Base-by-base conservation (phyloP, 2,888 invertebrate species). In the Camponotus fellah region DNA sequence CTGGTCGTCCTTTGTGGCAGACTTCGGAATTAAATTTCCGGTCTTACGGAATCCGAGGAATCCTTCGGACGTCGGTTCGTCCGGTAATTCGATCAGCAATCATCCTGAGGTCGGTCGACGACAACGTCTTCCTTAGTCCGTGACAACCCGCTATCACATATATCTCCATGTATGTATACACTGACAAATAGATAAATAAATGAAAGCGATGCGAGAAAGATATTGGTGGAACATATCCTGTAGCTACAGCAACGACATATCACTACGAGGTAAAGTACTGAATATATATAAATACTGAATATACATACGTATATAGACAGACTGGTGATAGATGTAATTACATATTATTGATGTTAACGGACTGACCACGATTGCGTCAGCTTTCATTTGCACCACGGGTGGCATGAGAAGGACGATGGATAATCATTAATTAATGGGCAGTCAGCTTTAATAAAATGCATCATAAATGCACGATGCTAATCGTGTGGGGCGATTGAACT, bases 31-130 rank as follows among this genome's bases (percentile, higher is more conserved):
- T 69, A 91, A 91, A 91, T 88, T 91, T 89, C 90, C 85, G 86
- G 85, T 86, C 79, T 84, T 84, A 83, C 85, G 86, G 86, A 89
- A 90, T 91, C 83, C 85, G n/a, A 62, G 58, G 85, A 91, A 90
- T 90, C 86, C 89, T 89, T 79, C 84, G 72, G 85, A 76, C 68
- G 77, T 82, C 87, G 75, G 74, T 66, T 62, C 77, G 85, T n/a
- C 68, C 74, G 87, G 80, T 91, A 91, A 91, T 90, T 91, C 90
- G 86, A 91, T 89, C 89, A 87, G 83, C 88, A 88, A 88, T 90
- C 88, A 83, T 81, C 76, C 83, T 69, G 56, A 79, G 49, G 53
- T 75, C 80, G 71, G 40, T 8, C 56, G 49, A 46, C 58, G 60
- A 34, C 79, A 60, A 40, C 74, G 43, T 75, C 60, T 66, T 65